Evolutionary conservation across 2,113 vertebrate species (phyloP), one percentile per base, ranked within the genome.

Genomic region (Malaclemys terrapin): DNA sequence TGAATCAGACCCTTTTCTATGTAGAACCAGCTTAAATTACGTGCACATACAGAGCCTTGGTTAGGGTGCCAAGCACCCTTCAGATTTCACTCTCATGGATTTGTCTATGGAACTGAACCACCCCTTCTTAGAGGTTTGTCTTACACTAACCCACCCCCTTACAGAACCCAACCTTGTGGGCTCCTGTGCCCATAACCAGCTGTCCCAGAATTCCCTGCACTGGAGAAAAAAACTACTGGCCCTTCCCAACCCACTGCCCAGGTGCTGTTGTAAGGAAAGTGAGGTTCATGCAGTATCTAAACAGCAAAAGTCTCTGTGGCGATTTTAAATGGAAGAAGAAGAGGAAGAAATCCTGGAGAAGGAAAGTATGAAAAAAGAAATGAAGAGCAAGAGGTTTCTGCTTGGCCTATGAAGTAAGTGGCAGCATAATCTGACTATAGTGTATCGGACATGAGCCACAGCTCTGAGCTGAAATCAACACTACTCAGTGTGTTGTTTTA

Each of bases 401-500:
- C 38, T 65, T 93, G 2, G 49, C 10, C 7, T 22, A 38, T 10
- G 9, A 38, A 72, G 35, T 72, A 10, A 2, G 65, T 3, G 31
- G 35, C 53, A 38, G 29, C 47, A 56, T 31, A 3, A 62, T 38
- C 24, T 27, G 53, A 49, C 5, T 20, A 35, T 13, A 8, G 93
- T 4, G 85, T 38, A 49, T 56, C 35, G 45, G 35, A 9, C 20
- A 19, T 0, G 8, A 35, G 9, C 2, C 53, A 49, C 17, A 54
- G 31, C 17, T 65, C 50, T 5, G 87, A 10, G 3, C 11, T 14
- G 47, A 57, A 22, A 49, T n/a, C 42, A 3, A 27, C 0, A 0
- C 5, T 52, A 4, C 0, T 1, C 86, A 29, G 42, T 45, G 20
- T 2, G 2, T 90, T 5, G 45, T 31, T 27, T 25, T 10, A 16